Percentiles rank a stretch among this genome's conserved stretches.
Conservation (phyloP, 2,888 invertebrate species). For the Leptarthrus brevirostris region DNA sequence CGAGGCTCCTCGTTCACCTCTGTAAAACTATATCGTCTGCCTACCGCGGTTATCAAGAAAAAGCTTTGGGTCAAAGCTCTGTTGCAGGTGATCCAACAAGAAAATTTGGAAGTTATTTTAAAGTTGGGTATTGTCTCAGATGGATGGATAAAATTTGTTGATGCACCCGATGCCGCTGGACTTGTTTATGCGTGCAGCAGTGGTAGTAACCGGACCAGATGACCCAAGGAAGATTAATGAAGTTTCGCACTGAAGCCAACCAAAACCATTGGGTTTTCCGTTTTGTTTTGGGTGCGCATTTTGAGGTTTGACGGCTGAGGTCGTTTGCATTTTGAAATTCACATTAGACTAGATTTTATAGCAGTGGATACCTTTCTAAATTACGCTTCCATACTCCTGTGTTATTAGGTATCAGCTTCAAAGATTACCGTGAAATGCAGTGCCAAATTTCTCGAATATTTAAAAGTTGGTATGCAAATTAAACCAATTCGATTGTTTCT, state of each 20-base stretch:
- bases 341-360: too few relatives aligned
- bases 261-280: background rate
- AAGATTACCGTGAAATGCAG: too few relatives aligned
- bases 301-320: background rate
- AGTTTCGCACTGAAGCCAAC: conserved; percentile 1
- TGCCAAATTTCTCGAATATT: too few relatives aligned
- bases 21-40: background rate
- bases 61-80: conserved; percentile 35
- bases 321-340: conserved; percentile 8
- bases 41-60: conserved; percentile 24
- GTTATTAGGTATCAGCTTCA: too few relatives aligned
- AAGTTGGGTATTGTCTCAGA: background rate
- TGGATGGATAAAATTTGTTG: background rate
- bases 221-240: conserved; percentile 10
- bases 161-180: background rate
- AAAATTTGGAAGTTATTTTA: conserved; percentile 11
- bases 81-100: background rate
- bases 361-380: too few relatives aligned
- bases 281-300: conserved; percentile 12
- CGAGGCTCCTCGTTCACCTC: background rate
- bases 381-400: too few relatives aligned
- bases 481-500: too few relatives aligned
- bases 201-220: background rate
- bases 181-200: conserved; percentile 7
- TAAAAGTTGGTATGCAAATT: too few relatives aligned